Conservation (phyloP, 1,140 invertebrate species). For the Leptonema lineaticorne region DNA sequence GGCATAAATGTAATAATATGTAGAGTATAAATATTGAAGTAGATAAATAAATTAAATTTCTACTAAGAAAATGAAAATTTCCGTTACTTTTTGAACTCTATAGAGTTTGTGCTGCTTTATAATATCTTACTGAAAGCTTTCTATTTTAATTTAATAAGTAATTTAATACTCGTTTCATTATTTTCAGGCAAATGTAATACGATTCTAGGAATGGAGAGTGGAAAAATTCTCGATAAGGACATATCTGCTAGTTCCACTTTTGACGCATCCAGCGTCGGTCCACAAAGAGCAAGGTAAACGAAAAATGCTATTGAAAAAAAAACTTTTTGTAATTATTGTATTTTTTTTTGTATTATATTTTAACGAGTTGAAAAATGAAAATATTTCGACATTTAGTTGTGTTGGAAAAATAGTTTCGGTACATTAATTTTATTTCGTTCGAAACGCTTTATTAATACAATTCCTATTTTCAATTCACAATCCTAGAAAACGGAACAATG, state of each 20-base stretch:
- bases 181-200: constrained; percentile 64
- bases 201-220: constrained; percentile 74
- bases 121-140: background rate
- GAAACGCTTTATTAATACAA: too few species aligned
- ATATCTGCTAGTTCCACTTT: constrained; percentile 75
- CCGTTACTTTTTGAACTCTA: background rate
- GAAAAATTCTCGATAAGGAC: constrained; percentile 66
- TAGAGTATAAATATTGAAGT: background rate
- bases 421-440: too few species aligned
- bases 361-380: too few species aligned
- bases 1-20: background rate
- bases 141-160: background rate
- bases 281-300: constrained; percentile 57
- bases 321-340: too few species aligned
- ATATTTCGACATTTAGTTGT: too few species aligned
- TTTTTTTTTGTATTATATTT: too few species aligned
- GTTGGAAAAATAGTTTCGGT: too few species aligned
- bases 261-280: constrained; percentile 71
- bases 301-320: too few species aligned
- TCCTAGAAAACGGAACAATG: constrained; percentile 10
- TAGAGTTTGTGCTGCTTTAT: background rate
- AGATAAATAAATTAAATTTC: background rate
- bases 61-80: background rate
- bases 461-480: too few species aligned
- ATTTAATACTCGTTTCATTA: background rate